These are phyloP conservation scores for Xestia sexstrigata DNA, from an alignment of 2,888 invertebrate genomes.

Conservation along the genomic window DNA sequence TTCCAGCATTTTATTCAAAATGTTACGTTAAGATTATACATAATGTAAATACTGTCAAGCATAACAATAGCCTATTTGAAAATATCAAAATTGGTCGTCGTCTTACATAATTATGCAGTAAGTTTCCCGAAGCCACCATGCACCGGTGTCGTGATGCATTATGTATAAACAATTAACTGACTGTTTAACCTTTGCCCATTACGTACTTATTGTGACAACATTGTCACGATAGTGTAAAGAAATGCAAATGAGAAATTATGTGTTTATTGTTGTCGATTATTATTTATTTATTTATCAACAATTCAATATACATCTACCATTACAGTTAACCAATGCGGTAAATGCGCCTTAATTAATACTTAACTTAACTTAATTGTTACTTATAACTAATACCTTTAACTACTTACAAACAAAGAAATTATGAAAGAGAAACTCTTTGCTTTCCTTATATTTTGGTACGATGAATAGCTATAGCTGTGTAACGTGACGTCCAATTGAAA, in stretches of 20 bases:
- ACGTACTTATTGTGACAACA: constrained; percentile 13
- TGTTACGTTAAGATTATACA: not conserved
- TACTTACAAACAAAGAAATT: too few relatives aligned
- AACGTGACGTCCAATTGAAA: not conserved
- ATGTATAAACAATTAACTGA: not conserved
- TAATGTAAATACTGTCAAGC: not conserved
- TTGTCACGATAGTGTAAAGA: not conserved
- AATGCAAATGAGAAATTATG: not conserved
- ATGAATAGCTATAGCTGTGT: not conserved
- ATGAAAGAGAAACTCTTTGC: not conserved
- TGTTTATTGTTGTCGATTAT: not conserved
- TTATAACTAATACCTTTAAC: too few relatives aligned
- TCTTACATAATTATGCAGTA: constrained; percentile 11
- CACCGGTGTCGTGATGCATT: not conserved
- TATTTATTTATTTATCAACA: too few relatives aligned
- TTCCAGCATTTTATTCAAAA: constrained; percentile 11
- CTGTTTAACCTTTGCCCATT: constrained; percentile 17
- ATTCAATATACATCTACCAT: too few relatives aligned
- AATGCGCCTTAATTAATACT: too few relatives aligned
- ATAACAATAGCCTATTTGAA: not conserved
- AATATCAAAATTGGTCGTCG: not conserved
- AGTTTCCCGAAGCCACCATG: not conserved
- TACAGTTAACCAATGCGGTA: too few relatives aligned
- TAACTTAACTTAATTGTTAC: too few relatives aligned
- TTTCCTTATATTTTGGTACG: not conserved